A percentile compares a stretch with the other conserved stretches of the same genome.
These are phyloP conservation scores for Hyposoter dolosus DNA, from an alignment of 2,888 invertebrate genomes.

Conservation along the genomic window DNA sequence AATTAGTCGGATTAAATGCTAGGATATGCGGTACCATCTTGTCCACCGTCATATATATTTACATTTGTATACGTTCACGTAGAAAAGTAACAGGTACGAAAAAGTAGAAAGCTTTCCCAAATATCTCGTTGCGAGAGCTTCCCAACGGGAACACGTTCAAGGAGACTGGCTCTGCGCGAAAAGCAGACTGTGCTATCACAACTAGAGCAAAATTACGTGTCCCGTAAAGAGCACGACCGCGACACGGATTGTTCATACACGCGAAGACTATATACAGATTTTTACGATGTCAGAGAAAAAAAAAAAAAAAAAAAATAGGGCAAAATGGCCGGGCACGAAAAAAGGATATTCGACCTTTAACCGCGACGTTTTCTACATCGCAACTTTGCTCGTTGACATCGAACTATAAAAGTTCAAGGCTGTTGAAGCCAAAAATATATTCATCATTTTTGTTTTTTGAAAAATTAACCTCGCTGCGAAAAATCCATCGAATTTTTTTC, in stretches of 20 bases:
- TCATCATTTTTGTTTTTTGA: not conserved
- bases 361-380: not conserved
- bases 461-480: not conserved
- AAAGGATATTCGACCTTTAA: not conserved
- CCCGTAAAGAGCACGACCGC: conserved; percentile 69
- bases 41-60: conserved; percentile 16
- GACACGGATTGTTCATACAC: conserved; percentile 30
- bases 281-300: not conserved
- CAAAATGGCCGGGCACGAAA: not conserved
- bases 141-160: conserved; percentile 62
- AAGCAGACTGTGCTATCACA: conserved; percentile 50
- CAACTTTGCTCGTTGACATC: not conserved
- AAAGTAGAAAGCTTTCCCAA: conserved; percentile 54
- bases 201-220: conserved; percentile 76
- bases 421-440: not conserved
- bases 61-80: conserved; percentile 20
- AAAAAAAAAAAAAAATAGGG: not conserved
- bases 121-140: conserved; percentile 51
- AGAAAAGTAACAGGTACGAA: conserved; percentile 58
- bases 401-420: not conserved
- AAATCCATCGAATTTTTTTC: not conserved
- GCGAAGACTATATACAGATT: conserved; percentile 3
- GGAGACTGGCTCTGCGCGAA: conserved; percentile 49
- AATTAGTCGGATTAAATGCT: conserved; percentile 82
- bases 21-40: conserved; percentile 49